Base-by-base conservation (phyloP, 1,140 invertebrate genomes). In the Psix sp. region DNA sequence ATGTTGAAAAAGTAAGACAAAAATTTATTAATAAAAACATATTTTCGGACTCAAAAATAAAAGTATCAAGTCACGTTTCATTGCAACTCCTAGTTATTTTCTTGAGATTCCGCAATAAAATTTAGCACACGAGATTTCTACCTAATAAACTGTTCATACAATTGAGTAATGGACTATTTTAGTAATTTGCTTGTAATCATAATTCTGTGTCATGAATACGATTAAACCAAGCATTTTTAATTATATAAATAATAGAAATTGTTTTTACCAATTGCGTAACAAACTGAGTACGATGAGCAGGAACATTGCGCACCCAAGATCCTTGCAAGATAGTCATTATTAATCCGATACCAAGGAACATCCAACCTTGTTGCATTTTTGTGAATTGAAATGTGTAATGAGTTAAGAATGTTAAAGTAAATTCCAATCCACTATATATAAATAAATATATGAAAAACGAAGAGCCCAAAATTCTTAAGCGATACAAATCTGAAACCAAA, bases 391-490 rank as follows among this genome's bases (percentile, higher is more conserved):
- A 98, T 35, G 93, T 91, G 74, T 96, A 92, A 88, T 99, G 96
- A 38, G 96, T 98, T 18, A 99, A 89, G 87, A 99, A 99, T 29
- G 97, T 98, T 18, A 99, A 88, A 1, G 98, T 99, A 82, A 99
- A 99, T 86, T 99, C 98, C 24, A 99, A 88, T 0, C 97, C 98
- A 51, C 97, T 98, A 82, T 98, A 99, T 15, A 99, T 89, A 80
- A 99, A 98, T 31, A 99, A 88, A 86, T 98, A 99, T 0, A 98
- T 82, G 83, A 99, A 99, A 86, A 99, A 99, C 14, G 96, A 91
- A 21, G 90, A 74, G 45, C 97, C 97, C 52, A 98, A 88, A 31
- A 88, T 89, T 75, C 91, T 90, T 40, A 99, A 86, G 57, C 91
- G 87, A 60, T 66, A 88, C 87, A 83, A 92, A 92, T 83, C 90